Evolutionary conservation across 2,797 vertebrate species (phyloP).

Genomic region (Capromys pilorides): DNA sequence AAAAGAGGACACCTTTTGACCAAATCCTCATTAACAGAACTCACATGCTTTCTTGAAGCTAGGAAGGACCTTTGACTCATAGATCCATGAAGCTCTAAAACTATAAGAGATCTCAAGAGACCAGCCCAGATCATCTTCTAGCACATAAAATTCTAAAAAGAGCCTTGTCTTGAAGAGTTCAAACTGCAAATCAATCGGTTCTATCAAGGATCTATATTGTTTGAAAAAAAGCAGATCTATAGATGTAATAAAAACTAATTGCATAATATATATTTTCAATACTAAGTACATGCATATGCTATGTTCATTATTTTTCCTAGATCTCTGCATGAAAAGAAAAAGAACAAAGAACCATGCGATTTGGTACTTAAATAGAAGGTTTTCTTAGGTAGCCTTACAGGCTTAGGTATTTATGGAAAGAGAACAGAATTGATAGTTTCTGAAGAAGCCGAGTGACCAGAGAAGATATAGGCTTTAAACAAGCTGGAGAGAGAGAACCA

Average conservation of each 20-base stretch:
- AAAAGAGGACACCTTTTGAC: background rate
- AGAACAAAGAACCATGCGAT: background rate
- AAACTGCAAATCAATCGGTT: conserved; percentile 7
- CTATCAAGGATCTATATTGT: background rate
- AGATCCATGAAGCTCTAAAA: background rate
- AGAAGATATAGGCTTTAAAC: background rate
- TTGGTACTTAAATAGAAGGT: background rate
- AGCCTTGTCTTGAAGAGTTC: conserved; percentile 8
- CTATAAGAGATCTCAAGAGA: background rate
- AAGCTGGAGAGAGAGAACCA: background rate
- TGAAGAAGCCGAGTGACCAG: background rate
- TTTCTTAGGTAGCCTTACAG: background rate
- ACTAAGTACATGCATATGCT: background rate
- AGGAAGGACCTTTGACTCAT: background rate
- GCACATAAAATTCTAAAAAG: conserved; percentile 20
- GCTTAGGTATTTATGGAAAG: background rate
- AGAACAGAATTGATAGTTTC: background rate
- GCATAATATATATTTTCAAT: background rate
- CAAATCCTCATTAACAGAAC: background rate
- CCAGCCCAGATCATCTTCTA: background rate
- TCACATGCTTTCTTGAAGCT: background rate
- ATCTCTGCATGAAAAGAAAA: background rate
- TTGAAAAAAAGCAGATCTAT: conserved; percentile 29
- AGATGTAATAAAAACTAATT: conserved; percentile 47
- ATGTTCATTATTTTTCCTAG: background rate